Conservation (phyloP, 2,888 invertebrate species). For the Orthonychiurus folsomi region DNA sequence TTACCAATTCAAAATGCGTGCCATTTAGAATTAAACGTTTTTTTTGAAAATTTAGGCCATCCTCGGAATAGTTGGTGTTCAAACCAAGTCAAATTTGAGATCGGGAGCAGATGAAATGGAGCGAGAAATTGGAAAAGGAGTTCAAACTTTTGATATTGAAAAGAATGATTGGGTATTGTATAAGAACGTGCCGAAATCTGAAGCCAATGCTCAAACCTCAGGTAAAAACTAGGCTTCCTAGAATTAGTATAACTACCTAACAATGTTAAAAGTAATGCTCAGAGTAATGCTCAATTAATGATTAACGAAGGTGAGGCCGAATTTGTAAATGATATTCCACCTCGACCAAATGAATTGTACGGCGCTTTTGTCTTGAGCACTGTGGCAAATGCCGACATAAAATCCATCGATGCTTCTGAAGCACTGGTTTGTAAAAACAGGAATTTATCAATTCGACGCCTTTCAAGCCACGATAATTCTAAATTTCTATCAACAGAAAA, state of each 20-base stretch:
- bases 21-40: constrained; percentile 22
- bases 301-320: constrained; percentile 59
- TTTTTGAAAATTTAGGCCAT: constrained; percentile 42
- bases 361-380: constrained; percentile 60
- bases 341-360: constrained; percentile 57
- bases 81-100: constrained; percentile 37
- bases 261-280: neutral
- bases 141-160: constrained; percentile 61
- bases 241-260: neutral
- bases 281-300: neutral
- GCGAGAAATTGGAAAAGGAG: constrained; percentile 58
- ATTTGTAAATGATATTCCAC: constrained; percentile 65
- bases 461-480: neutral
- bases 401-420: constrained; percentile 54
- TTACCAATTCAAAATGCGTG: neutral
- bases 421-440: constrained; percentile 53
- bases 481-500: constrained; percentile 46
- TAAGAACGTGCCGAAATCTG: constrained; percentile 63
- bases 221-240: constrained; percentile 43
- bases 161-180: constrained; percentile 61
- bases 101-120: constrained; percentile 55
- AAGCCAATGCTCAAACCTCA: constrained; percentile 55
- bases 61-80: constrained; percentile 14
- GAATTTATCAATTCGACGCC: neutral
- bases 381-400: constrained; percentile 53